Evolutionary conservation across 2,113 vertebrate genomes (phyloP).

Genomic region (Hydrochoerus hydrochaeris): DNA sequence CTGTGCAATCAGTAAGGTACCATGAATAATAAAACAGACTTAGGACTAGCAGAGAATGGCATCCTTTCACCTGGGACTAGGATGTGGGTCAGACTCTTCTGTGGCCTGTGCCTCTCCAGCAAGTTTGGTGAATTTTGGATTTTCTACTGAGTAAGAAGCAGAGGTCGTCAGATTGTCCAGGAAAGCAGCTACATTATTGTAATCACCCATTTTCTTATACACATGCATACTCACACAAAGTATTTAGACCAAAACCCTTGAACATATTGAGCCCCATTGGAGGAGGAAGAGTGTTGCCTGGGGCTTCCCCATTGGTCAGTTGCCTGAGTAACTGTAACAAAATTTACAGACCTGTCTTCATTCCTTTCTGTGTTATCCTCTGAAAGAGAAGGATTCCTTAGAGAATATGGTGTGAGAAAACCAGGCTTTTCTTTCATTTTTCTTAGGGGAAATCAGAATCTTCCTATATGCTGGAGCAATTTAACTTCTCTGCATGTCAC

Average conservation of each 20-base stretch:
- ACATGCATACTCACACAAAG: not conserved
- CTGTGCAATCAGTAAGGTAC: constrained; percentile 59
- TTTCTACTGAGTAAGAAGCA: constrained; percentile 29
- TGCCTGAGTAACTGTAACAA: not conserved
- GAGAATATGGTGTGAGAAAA: not conserved
- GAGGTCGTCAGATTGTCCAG: constrained; percentile 2
- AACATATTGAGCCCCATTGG: not conserved
- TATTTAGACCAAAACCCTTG: not conserved
- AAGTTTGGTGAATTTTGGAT: constrained; percentile 35
- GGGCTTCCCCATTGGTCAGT: not conserved
- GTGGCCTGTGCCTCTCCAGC: not conserved
- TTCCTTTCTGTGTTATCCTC: not conserved
- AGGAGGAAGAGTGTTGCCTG: not conserved
- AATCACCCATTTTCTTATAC: not conserved
- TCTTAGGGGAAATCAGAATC: not conserved
- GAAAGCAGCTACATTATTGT: not conserved
- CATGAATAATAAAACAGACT: constrained; percentile 87
- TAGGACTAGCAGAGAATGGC: constrained; percentile 53
- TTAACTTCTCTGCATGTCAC: not conserved
- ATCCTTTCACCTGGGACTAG: constrained; percentile 3
- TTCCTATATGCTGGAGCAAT: not conserved
- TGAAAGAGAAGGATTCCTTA: not conserved
- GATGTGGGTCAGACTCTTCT: constrained; percentile 1
- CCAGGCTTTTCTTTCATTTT: not conserved
- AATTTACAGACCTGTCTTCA: not conserved